phyloP scores from a whole-genome alignment of 2,888 invertebrate genomes.

The Anaspis maculata region DNA sequence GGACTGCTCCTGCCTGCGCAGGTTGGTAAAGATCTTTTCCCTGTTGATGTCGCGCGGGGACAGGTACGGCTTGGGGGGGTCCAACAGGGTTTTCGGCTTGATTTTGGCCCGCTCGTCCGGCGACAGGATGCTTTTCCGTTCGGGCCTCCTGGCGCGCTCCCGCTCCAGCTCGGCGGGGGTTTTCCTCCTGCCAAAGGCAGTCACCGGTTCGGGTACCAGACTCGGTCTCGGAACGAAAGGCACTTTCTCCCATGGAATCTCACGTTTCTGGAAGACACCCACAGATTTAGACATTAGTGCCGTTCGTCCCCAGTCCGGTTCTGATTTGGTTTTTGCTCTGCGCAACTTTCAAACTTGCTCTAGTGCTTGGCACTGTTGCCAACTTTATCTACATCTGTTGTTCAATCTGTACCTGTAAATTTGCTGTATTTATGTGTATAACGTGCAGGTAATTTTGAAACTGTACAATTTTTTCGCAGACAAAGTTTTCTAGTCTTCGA shows the following conservation, averaged over 20 bases:
- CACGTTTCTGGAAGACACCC: slow-evolving; percentile 58
- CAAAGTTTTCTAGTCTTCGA: too few species aligned
- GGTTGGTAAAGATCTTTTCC: slow-evolving; percentile 51
- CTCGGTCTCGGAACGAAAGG: slow-evolving; percentile 81
- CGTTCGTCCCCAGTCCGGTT: not conserved
- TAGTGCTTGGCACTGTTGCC: too few species aligned
- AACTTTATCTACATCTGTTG: too few species aligned
- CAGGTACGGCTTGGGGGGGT: slow-evolving; percentile 59
- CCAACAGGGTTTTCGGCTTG: slow-evolving; percentile 49
- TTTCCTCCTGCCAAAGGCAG: slow-evolving; percentile 68
- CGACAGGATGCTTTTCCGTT: slow-evolving; percentile 43
- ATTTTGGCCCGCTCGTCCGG: slow-evolving; percentile 56
- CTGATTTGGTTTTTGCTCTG: too few species aligned
- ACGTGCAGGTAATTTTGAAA: too few species aligned
- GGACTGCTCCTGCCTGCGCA: slow-evolving; percentile 51
- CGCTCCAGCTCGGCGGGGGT: slow-evolving; percentile 18
- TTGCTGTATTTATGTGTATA: too few species aligned
- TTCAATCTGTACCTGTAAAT: too few species aligned
- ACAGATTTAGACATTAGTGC: not conserved
- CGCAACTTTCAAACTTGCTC: too few species aligned
- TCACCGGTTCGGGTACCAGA: slow-evolving; percentile 75
- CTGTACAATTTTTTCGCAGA: too few species aligned
- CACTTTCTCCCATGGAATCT: slow-evolving; percentile 82
- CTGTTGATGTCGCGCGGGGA: slow-evolving; percentile 59
- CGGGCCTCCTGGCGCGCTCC: slow-evolving; percentile 20